A percentile compares a stretch with the other conserved stretches of the same genome.
These are phyloP conservation scores for Aplysia californica DNA, from an alignment of 1,140 invertebrate genomes.

Conservation along the genomic window DNA sequence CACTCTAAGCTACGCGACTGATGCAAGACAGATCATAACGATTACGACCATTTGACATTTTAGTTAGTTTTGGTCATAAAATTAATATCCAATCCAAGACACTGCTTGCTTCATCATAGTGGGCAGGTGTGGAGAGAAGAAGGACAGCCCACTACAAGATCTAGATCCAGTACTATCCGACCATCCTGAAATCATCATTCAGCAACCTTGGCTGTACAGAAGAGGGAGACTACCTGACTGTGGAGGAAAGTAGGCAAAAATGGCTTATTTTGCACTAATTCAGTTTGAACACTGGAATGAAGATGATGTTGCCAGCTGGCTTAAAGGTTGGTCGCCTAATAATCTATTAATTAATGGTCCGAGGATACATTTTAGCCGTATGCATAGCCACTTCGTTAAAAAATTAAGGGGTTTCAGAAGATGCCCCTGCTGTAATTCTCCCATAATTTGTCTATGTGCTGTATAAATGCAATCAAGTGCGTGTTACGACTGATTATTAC, in stretches of 20 bases:
- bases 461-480: neutral
- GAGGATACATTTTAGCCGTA: too few relatives aligned
- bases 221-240: too few relatives aligned
- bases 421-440: neutral
- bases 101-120: too few relatives aligned
- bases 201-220: too few relatives aligned
- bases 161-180: neutral
- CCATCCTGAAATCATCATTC: too few relatives aligned
- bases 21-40: too few relatives aligned
- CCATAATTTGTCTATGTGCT: neutral
- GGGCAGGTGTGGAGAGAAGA: neutral
- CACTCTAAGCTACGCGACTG: too few relatives aligned
- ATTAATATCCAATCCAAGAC: neutral
- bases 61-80: neutral
- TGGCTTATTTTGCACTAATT: conserved; percentile 15
- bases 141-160: too few relatives aligned
- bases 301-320: conserved; percentile 9
- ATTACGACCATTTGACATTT: too few relatives aligned
- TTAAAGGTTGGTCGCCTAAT: conserved; percentile 1
- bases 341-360: neutral
- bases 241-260: neutral
- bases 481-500: too few relatives aligned
- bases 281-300: conserved; percentile 27
- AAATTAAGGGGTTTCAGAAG: neutral
- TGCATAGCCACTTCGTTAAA: neutral